Evolutionary conservation across 1,140 invertebrate genomes (phyloP), one percentile per base, ranked within the genome.

Genomic region (Drosophila asahinai): DNA sequence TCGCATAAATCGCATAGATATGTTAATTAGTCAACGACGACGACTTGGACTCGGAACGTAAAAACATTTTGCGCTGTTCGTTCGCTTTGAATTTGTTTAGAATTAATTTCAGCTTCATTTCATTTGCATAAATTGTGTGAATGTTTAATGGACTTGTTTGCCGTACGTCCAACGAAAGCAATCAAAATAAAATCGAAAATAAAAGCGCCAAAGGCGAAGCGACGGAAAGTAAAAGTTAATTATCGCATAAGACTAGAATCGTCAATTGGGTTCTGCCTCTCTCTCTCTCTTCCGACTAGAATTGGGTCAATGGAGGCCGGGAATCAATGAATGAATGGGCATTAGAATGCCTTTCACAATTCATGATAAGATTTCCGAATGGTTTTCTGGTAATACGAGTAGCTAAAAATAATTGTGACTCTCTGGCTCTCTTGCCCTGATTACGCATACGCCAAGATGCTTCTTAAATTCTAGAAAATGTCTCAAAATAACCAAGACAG

Each of bases 1-100:
- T 81, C 84, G 77, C 81, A 87, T 87, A 90, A 84, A 89, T 87
- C 86, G 84, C 84, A 87, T 89, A 84, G 81, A 87, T 87, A 87
- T 87, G 84, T 59, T 87, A 87, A 87, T 87, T 89, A 67, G 61
- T 64, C 80, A 25, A 67, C 72, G 70, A 64, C 57, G 51, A 68
- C 38, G 42, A 17, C 17, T 14, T 4, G 27, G 43, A 30, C 33
- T 8, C 43, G 49, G 22, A 59, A 63, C 63, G 76, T 77, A 66
- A 67, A 77, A 80, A 77, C 83, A 81, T 64, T 89, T 76, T 73
- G 52, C 49, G 66, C 77, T 77, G 55, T 82, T 68, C 63, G 79
- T 72, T 68, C 55, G 79, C 83, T 72, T 86, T 71, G 70, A 83
- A 87, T 81, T 89, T 81, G 76, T 80, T 87, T 83, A 57, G 63